Evolutionary conservation across 1,140 invertebrate genomes (phyloP), one percentile per base, ranked within the genome.

Genomic region (Zaprionus vittiger): DNA sequence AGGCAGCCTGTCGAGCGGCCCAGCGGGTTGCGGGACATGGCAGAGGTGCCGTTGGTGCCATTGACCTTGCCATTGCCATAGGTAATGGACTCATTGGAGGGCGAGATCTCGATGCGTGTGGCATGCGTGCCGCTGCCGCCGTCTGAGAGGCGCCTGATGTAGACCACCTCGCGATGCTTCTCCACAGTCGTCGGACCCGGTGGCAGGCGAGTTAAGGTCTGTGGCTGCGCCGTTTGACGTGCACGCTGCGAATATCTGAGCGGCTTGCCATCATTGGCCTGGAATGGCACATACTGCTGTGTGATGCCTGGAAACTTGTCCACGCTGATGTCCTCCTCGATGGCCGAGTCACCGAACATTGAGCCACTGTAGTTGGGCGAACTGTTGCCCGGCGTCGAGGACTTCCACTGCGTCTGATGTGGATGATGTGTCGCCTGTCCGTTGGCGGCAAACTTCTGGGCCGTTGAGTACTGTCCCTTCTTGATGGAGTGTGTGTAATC

Each of bases 401-500:
- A 81, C 54, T 93, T 93, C 92, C 92, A 92, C 55, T 93, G 87
- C 1, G 80, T 73, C 44, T 85, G 80, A 14, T 89, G 84, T 41
- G 76, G 64, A 22, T 14, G 47, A 52, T 81, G 78, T 15, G 55
- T 56, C 20, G 49, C 24, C 6, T 79, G 64, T 2, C 87, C 72
- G 57, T 92, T 78, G 56, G 64, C 70, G 38, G 61, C 81, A 11
- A 90, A 85, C 73, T 89, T 89, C 26, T 89, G 75, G 12, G 79
- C 85, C 60, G 72, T 80, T 12, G 85, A 82, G 37, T 90, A 92
- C 79, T 79, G 77, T 0, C 91, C 91, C 56, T 91, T 91, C 76
- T 94, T 94, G 34, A 95, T 93, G 2, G 94, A 94, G 87, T 94
- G 94, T 2, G 95, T 95, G 73, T 95, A 95, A 52, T 95, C 95